A percentile compares a stretch with the other conserved stretches of the same genome.
These are phyloP conservation scores for Colletes gigas DNA, from an alignment of 1,140 invertebrate genomes.

Conservation along the genomic window DNA sequence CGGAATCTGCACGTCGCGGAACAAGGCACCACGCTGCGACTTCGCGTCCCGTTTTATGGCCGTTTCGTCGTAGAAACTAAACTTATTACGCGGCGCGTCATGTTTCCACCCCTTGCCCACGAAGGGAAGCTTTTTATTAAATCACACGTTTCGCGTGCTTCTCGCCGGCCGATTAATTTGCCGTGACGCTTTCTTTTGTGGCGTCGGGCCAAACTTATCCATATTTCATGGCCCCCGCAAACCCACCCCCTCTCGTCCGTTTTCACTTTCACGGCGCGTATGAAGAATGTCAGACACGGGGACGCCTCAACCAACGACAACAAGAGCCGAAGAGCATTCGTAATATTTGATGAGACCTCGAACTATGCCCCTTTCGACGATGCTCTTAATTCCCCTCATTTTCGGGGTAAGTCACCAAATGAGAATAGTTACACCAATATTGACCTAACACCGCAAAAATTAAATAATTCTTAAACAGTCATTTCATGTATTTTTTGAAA, in stretches of 20 bases:
- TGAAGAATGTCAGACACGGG: conserved; percentile 41
- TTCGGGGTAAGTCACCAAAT: not conserved
- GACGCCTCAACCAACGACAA: not conserved
- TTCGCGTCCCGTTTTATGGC: conserved; percentile 73
- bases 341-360: conserved; percentile 24
- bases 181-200: conserved; percentile 76
- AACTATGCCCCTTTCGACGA: not conserved
- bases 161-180: conserved; percentile 77
- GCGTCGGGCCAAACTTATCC: conserved; percentile 68
- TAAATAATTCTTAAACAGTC: too few species aligned
- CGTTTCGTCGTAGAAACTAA: conserved; percentile 78
- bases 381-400: conserved; percentile 1
- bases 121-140: conserved; percentile 77
- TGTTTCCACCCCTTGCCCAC: conserved; percentile 61
- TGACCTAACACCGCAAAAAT: too few species aligned
- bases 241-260: conserved; percentile 25
- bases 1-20: conserved; percentile 62
- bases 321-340: not conserved
- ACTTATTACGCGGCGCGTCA: conserved; percentile 76
- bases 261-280: conserved; percentile 48
- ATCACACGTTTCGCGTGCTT: conserved; percentile 76
- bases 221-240: conserved; percentile 70
- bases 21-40: conserved; percentile 75
- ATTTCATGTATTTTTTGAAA: too few species aligned
- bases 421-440: too few species aligned